Evolutionary conservation across 2,113 vertebrate species (phyloP), one percentile per base, ranked within the genome.

Genomic region (Heterotilapia buettikoferi): DNA sequence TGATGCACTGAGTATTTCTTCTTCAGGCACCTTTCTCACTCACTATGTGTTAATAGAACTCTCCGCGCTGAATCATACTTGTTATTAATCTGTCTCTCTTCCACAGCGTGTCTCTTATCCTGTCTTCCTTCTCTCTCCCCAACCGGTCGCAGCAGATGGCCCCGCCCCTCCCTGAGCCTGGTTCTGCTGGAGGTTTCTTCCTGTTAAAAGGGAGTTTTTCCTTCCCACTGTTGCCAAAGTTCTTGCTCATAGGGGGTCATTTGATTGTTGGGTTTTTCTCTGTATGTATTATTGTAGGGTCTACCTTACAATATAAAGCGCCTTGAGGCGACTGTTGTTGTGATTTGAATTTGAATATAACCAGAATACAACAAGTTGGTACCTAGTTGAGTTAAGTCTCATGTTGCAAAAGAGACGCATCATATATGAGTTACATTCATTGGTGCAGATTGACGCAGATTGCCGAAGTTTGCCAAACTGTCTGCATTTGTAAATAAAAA

Each of bases 1-100:
- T 33, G 29, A 33, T 61, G 57, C 57, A 33, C 26, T 61, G 26
- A 31, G 57, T 19, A 33, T 61, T 61, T 33, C 57, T 61, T 33
- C 16, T 61, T 61, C 16, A 61, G 57, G 3, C 16, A 61, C 16
- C 29, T 61, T 61, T 61, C 29, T 61, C 57, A 61, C 9, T 61
- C 57, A 31, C 57, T 33, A 1, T 61, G 16, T 61, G 29, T 4
- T 61, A 61, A 61, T 11, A 19, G 26, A 31, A 26, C 1, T 31
- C 57, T 18, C 57, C 1, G 1, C 0, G 2, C 14, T 31, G 29
- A 31, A 18, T 61, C 57, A 31, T 61, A 2, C 8, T 18, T 18
- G 57, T 61, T 61, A 61, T 61, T 31, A 9, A 29, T 0, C 1
- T 57, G 21, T 13, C 54, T 57, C 0, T 59, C 26, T 59, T 59